These are phyloP conservation scores for Cabera pusaria DNA, from an alignment of 2,888 invertebrate species.

Conservation along the genomic window DNA sequence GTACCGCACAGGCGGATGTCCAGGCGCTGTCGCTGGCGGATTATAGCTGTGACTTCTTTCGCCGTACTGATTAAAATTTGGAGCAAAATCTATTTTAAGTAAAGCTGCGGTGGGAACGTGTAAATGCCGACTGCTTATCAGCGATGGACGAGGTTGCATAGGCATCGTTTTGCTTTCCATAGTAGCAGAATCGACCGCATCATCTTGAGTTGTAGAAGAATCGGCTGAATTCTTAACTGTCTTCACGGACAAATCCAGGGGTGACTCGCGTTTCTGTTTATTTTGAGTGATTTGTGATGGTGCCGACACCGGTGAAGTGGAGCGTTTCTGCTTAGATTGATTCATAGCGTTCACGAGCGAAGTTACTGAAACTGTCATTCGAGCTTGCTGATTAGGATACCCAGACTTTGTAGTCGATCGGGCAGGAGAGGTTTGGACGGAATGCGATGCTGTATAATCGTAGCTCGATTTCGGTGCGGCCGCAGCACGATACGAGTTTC, in stretches of 20 bases:
- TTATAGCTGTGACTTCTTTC: constrained; percentile 59
- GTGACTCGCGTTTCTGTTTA: constrained; percentile 88
- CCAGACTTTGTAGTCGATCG: constrained; percentile 63
- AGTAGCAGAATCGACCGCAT: constrained; percentile 74
- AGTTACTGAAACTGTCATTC: constrained; percentile 78
- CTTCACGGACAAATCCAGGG: constrained; percentile 94
- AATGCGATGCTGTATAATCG: constrained; percentile 56
- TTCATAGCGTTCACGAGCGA: constrained; percentile 74
- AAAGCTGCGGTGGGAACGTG: constrained; percentile 60
- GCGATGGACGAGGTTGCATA: constrained; percentile 56
- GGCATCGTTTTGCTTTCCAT: constrained; percentile 61
- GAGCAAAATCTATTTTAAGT: constrained; percentile 91
- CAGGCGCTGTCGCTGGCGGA: constrained; percentile 46
- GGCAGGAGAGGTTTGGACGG: constrained; percentile 64
- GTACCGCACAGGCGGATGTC: constrained; percentile 53
- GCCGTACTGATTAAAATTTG: constrained; percentile 85
- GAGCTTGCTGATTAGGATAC: constrained; percentile 67
- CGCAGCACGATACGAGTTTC: constrained; percentile 54
- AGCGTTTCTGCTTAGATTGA: constrained; percentile 79
- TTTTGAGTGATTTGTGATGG: constrained; percentile 58
- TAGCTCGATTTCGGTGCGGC: constrained; percentile 61
- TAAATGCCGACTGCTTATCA: constrained; percentile 51
- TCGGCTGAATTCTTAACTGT: constrained; percentile 94
- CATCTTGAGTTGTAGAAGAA: constrained; percentile 91
- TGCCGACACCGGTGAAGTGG: constrained; percentile 84